Evolutionary conservation across 64 coral and sea anemone species (phyloP), one percentile per base, ranked within the genome.

Genomic region (Actinia equina): DNA sequence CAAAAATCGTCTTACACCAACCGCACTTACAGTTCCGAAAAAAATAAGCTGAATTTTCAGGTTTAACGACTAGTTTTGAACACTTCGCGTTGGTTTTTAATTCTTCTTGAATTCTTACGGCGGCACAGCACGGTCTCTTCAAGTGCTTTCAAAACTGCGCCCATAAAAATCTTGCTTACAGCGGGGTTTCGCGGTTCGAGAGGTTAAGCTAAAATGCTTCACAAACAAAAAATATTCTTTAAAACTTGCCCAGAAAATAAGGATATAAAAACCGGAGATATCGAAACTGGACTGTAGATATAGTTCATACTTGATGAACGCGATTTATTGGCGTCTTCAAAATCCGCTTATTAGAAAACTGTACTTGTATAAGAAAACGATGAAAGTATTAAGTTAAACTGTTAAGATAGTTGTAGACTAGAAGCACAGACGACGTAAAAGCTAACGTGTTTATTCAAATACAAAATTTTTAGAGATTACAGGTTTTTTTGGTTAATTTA

Each of bases 391-490:
- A 49, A 60, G 19, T 65, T 65, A 23, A 23, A 65, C 62, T 65
- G 62, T 23, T n/a, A 30, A 74, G 7, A 74, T 74, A 30, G 7
- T 74, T 13, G 55, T 2, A 57, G 55, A 57, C 27, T 65, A 20
- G 7, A 74, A n/a, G 9, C 69, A 74, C 11, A 37, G 25, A 74
- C 27, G 26, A 74, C 7, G 23, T 74, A 74, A 74, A 74, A 74
- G 41, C 69, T 74, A 74, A 65, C 3, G 9, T 41, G 69, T 74
- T 74, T 74, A 74, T 74, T 74, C 69, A 41, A 30, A 74, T 74
- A 74, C 26, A 74, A 74, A 74, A 74, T 8, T 74, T 74, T 15
- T 74, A 74, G 22, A 20, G 69, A 74, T 74, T 74, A 74, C 69
- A 74, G 69, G 8, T 30, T 74, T 30, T 37, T 41, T 26, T 26